phyloP scores from a whole-genome alignment of 2,797 vertebrate species.

The Pangasius krempfi region DNA sequence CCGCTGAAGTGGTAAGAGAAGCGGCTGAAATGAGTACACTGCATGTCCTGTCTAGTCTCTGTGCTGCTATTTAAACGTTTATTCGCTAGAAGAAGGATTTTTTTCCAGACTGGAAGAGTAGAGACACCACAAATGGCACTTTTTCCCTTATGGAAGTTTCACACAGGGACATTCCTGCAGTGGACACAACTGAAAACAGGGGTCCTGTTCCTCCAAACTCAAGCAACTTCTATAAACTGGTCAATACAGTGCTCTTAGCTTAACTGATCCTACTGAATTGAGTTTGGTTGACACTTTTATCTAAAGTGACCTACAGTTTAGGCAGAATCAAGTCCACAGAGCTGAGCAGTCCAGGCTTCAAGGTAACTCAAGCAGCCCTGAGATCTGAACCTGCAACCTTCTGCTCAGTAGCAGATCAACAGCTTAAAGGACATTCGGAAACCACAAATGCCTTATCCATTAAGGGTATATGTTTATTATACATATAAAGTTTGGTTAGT shows the following conservation, averaged over 20 bases:
- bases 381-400: background rate
- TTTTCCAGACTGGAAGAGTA: background rate
- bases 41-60: background rate
- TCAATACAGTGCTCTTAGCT: background rate
- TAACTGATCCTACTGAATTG: background rate
- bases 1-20: constrained; percentile 43
- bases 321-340: background rate
- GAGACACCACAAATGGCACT: background rate
- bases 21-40: background rate
- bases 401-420: background rate
- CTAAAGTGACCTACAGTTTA: background rate
- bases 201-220: background rate
- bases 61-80: background rate
- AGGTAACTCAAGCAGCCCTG: background rate
- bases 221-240: background rate
- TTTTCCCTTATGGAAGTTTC: background rate
- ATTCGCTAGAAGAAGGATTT: background rate
- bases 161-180: background rate
- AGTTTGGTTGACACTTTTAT: no score
- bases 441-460: background rate
- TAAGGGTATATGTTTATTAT: background rate
- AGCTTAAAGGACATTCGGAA: background rate
- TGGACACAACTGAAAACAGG: background rate
- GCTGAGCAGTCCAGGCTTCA: no score
- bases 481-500: no score